Evolutionary conservation across 2,797 vertebrate genomes (phyloP).

Genomic region (Lutjanus campechanus): DNA sequence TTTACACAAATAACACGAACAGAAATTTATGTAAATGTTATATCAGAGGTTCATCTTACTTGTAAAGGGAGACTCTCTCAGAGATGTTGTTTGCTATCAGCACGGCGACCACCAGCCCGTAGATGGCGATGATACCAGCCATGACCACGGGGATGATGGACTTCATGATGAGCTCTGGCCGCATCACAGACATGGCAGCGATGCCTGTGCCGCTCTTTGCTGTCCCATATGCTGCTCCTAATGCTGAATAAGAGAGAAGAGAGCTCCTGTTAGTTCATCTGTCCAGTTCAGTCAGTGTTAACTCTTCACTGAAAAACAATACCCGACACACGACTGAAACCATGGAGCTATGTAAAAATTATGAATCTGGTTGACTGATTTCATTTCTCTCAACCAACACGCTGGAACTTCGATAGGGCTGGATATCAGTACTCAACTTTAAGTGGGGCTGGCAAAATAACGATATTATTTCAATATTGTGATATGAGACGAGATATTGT

Average conservation of each 20-base stretch:
- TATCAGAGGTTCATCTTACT: constrained; percentile 83
- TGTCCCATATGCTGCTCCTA: constrained; percentile 98
- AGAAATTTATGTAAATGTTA: not conserved
- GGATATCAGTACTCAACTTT: no score
- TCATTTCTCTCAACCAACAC: not conserved
- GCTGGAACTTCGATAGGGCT: not conserved
- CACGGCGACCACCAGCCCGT: constrained; percentile 98
- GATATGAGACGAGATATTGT: no score
- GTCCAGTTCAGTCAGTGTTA: not conserved
- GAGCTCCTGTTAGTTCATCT: constrained; percentile 3
- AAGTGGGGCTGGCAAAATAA: no score
- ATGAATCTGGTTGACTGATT: not conserved
- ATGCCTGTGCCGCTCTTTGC: constrained; percentile 99
- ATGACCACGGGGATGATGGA: constrained; percentile 99
- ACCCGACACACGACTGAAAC: not conserved
- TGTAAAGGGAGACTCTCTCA: constrained; percentile 90
- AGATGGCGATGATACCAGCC: constrained; percentile 99
- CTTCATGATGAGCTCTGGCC: constrained; percentile 99
- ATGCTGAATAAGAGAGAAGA: constrained; percentile 82
- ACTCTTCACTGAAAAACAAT: not conserved
- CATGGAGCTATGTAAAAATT: not conserved
- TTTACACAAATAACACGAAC: not conserved
- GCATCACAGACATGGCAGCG: constrained; percentile 99
- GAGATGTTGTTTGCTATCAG: constrained; percentile 97
- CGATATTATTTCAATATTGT: no score